Evolutionary conservation across 2,797 vertebrate species (phyloP).

Genomic region (Etheostoma perlongum): DNA sequence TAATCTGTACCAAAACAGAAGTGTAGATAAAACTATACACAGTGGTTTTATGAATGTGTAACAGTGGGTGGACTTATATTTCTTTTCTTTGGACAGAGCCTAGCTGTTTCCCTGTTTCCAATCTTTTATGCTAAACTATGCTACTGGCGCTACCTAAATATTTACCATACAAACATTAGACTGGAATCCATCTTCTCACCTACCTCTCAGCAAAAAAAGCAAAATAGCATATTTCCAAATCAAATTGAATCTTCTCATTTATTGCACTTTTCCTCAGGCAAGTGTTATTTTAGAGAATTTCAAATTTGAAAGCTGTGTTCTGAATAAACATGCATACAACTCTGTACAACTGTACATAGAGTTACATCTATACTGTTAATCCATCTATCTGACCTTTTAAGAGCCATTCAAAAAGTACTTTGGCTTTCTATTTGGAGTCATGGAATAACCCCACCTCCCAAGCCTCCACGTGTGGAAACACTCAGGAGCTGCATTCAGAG

Average conservation of each 20-base stretch:
- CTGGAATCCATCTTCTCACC: not conserved
- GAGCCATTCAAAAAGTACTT: constrained; percentile 49
- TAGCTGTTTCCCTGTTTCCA: not conserved
- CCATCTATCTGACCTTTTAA: constrained; percentile 70
- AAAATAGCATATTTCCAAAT: not conserved
- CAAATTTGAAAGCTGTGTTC: not conserved
- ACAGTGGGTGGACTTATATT: not conserved
- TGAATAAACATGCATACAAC: not conserved
- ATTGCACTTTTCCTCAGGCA: accelerated
- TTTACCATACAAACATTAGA: not conserved
- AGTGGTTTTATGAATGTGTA: not conserved
- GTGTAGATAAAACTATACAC: no score
- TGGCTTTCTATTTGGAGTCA: constrained; percentile 77
- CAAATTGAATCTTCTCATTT: not conserved
- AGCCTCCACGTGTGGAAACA: constrained; percentile 52
- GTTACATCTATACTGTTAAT: constrained; percentile 38
- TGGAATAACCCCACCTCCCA: constrained; percentile 66
- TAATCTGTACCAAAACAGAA: not conserved
- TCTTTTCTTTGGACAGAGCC: not conserved
- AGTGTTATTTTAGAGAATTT: not conserved
- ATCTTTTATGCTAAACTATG: not conserved
- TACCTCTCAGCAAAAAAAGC: not conserved
- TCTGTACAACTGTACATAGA: not conserved
- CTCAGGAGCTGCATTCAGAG: constrained; percentile 66
- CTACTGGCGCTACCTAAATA: not conserved